A percentile compares a stretch with the other conserved stretches of the same genome.
These are phyloP conservation scores for Drosophila bifasciata DNA, from an alignment of 1,140 invertebrate genomes.

Conservation along the genomic window DNA sequence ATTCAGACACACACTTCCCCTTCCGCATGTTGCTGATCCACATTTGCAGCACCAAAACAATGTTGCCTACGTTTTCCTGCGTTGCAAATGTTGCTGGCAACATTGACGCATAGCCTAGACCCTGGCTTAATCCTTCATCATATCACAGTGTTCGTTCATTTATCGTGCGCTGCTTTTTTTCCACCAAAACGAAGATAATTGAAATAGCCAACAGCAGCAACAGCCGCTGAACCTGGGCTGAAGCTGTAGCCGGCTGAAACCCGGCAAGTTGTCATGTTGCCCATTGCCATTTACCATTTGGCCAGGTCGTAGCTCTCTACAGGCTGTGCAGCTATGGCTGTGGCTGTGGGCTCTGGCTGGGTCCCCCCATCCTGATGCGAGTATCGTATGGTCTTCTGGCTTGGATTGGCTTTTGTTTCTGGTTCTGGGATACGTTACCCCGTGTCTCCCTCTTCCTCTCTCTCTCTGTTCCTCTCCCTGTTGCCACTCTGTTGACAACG, in stretches of 20 bases:
- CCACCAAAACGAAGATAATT: slow-evolving; percentile 15
- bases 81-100: slow-evolving; percentile 5
- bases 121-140: not conserved
- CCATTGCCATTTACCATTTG: slow-evolving; percentile 28
- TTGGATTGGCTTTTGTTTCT: slow-evolving; percentile 39
- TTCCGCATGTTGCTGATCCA: too few species aligned
- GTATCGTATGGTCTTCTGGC: slow-evolving; percentile 4
- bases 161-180: slow-evolving; percentile 13
- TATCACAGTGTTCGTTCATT: slow-evolving; percentile 3
- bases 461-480: not conserved
- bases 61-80: slow-evolving; percentile 5
- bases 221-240: too few species aligned
- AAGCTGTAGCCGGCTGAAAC: slow-evolving; percentile 2
- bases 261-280: slow-evolving; percentile 42
- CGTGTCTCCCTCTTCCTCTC: not conserved
- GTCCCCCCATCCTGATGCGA: too few species aligned
- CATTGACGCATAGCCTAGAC: slow-evolving; percentile 27
- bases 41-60: not conserved
- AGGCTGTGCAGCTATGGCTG: too few species aligned
- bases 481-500: slow-evolving; percentile 71
- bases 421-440: slow-evolving; percentile 19
- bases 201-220: slow-evolving; percentile 14
- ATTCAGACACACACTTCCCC: too few species aligned
- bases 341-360: too few species aligned
- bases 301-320: slow-evolving; percentile 9